Base-by-base conservation (phyloP, 2,113 vertebrate species). In the Epinephelus fuscoguttatus region DNA sequence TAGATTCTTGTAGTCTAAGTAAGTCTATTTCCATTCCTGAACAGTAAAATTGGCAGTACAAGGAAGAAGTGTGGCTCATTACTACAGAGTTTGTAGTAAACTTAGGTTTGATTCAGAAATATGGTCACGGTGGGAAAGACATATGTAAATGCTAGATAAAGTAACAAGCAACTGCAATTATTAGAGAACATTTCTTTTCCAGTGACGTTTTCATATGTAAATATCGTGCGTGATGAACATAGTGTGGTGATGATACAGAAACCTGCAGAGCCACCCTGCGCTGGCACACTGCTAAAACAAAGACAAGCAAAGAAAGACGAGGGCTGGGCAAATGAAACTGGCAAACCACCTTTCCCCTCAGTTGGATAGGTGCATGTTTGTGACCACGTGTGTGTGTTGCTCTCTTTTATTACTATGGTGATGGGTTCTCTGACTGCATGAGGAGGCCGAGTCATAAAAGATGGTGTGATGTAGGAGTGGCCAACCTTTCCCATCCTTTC, bases 391-490 rank as follows among this genome's bases (percentile, higher is more conserved):
- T 70, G 19, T 70, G 19, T 75, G 66, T 81, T 71, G 25, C 47
- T 81, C 33, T 40, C 67, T 52, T 4, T 42, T 6, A 68, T 80
- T 80, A 82, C 81, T 70, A 88, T 72, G 78, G 71, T 4, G 62
- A 82, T 56, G 1, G 30, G n/a, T 70, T 4, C 4, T 83, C 70
- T 70, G 61, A 71, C 73, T 61, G 72, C 42, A 57, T 0, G 12
- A 69, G 25, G 57, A 63, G 59, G 61, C 50, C 0, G 61, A 47
- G 69, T 80, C 71, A 78, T 55, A 7, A 67, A 80, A 70, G 60
- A 84, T 78, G 82, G 86, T 50, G 70, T 88, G 85, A 82, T 83
- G 49, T 60, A 25, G 86, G 82, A 61, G 80, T n/a, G 84, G 78
- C 75, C 69, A 53, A 78, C 72, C 76, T 74, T 72, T 75, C 60